phyloP scores from a whole-genome alignment of 2,888 invertebrate species.

The Amblyjoppa fuscipennis region DNA sequence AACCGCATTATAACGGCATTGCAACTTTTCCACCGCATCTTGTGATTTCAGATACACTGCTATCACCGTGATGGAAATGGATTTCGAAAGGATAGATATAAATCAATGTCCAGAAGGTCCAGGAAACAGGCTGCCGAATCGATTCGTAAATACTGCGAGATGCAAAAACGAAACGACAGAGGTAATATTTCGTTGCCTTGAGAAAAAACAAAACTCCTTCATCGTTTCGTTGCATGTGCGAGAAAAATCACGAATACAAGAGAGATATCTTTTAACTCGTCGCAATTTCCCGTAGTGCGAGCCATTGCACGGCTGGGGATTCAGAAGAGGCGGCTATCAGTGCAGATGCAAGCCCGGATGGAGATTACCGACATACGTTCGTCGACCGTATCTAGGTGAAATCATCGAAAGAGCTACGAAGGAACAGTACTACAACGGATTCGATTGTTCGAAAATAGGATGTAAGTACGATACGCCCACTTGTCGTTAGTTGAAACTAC shows the following conservation, averaged over 20 bases:
- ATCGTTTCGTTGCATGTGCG: background rate
- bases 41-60: constrained; percentile 92
- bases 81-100: constrained; percentile 98
- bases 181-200: constrained; percentile 84
- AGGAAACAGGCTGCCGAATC: constrained; percentile 95
- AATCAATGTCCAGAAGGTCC: constrained; percentile 97
- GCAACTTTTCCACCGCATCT: background rate
- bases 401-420: constrained; percentile 96
- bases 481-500: background rate
- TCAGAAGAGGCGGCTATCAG: constrained; percentile 97
- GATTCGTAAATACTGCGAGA: constrained; percentile 94
- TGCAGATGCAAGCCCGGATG: constrained; percentile 96
- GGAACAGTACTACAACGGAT: constrained; percentile 96
- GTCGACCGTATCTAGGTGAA: constrained; percentile 97
- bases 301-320: constrained; percentile 98
- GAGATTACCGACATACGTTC: constrained; percentile 94
- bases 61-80: constrained; percentile 96
- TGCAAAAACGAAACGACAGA: constrained; percentile 97
- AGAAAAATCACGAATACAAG: background rate
- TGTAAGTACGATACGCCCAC: constrained; percentile 88
- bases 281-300: constrained; percentile 90
- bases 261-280: background rate
- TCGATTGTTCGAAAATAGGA: constrained; percentile 96
- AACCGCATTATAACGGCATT: constrained; percentile 19
- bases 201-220: background rate